Evolutionary conservation across 2,113 vertebrate species (phyloP).

Genomic region (Pelecanus crispus): DNA sequence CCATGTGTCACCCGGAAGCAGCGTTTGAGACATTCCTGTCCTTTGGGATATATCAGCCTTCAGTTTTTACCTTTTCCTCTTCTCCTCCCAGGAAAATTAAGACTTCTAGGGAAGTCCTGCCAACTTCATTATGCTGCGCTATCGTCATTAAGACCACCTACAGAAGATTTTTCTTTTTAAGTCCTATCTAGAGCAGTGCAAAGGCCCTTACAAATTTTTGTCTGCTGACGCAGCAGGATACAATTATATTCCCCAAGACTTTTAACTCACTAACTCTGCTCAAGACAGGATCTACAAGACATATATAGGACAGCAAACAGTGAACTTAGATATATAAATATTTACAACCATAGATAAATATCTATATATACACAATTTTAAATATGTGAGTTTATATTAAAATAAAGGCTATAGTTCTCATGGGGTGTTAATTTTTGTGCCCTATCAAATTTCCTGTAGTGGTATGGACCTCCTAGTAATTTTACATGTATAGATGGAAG

Average conservation of each 20-base stretch:
- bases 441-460: not conserved
- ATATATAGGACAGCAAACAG: not conserved
- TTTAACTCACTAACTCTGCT: not conserved
- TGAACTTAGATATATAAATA: not conserved
- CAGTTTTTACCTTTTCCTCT: not conserved
- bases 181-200: not conserved
- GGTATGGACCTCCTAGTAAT: not conserved
- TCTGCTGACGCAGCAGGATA: not conserved
- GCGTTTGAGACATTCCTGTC: not conserved
- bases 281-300: not conserved
- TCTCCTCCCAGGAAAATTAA: not conserved
- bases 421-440: not conserved
- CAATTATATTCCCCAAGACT: not conserved
- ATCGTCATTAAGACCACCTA: not conserved
- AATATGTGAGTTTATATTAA: not conserved
- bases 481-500: not conserved
- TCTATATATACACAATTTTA: not conserved
- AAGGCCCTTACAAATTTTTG: not conserved
- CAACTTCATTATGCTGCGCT: not conserved
- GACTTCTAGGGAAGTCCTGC: not conserved
- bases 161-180: not conserved
- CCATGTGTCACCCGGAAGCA: not conserved
- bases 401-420: not conserved
- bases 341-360: not conserved
- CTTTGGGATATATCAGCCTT: not conserved